Evolutionary conservation across 2,797 vertebrate species (phyloP).

Genomic region (Notolepis coatsorum): DNA sequence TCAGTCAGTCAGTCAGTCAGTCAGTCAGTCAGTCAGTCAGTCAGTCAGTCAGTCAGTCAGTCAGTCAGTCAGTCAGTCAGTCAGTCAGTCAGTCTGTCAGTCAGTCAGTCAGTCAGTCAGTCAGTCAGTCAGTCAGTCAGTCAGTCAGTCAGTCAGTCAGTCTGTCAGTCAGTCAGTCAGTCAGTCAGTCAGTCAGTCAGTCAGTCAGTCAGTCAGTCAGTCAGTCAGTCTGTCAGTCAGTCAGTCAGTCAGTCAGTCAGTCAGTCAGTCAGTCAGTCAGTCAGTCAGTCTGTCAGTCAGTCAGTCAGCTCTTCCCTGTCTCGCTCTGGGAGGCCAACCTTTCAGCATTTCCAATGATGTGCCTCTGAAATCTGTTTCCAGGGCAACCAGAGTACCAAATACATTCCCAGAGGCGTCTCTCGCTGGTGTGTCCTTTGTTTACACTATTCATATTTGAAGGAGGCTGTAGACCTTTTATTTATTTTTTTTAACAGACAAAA

Average conservation of each 20-base stretch:
- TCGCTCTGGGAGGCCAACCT: conserved; percentile 79
- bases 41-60: no score
- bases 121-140: no score
- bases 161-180: no score
- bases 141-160: no score
- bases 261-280: not conserved
- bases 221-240: not conserved
- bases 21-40: no score
- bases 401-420: conserved; percentile 72
- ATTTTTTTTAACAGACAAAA: conserved; percentile 43
- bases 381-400: conserved; percentile 83
- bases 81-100: no score
- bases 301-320: conserved; percentile 67
- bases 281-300: not conserved
- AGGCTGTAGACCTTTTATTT: conserved; percentile 36
- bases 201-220: not conserved
- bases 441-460: conserved; percentile 66
- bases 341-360: conserved; percentile 80
- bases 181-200: no score
- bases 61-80: no score
- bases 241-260: not conserved
- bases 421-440: conserved; percentile 74
- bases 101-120: no score
- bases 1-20: no score
- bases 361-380: conserved; percentile 85